Conservation (phyloP, 2,113 vertebrate species). For the Chrysochloris asiatica region DNA sequence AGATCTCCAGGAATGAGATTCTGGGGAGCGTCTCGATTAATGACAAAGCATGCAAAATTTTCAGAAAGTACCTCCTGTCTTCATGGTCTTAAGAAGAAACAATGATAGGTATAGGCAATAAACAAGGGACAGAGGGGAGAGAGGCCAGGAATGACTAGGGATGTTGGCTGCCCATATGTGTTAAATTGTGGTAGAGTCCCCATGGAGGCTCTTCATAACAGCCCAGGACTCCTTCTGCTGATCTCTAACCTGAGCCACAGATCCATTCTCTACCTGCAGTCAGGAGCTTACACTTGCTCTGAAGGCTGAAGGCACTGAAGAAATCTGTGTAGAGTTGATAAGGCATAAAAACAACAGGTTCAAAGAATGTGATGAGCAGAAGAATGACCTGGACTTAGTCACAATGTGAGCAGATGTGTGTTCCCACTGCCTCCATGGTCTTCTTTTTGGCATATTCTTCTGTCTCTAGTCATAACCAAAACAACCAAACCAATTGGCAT, state of each 20-base stretch:
- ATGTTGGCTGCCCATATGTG: rapidly evolving
- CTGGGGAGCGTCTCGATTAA: background rate
- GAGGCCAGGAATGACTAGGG: background rate
- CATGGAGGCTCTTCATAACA: background rate
- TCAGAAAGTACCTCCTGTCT: background rate
- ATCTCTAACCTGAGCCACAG: background rate
- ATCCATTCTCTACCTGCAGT: background rate
- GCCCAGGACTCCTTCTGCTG: background rate
- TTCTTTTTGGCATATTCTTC: background rate
- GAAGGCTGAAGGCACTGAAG: background rate
- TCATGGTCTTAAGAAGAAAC: background rate
- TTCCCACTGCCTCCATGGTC: background rate
- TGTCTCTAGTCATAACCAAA: background rate
- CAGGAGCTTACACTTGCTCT: background rate
- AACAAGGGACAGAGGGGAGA: background rate
- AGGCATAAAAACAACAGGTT: too few species aligned
- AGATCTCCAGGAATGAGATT: background rate
- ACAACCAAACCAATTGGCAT: background rate
- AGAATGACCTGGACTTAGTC: background rate
- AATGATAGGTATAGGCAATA: background rate
- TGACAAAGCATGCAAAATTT: background rate
- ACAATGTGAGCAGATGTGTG: background rate
- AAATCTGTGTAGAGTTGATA: background rate
- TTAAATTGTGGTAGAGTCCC: background rate
- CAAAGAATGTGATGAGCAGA: background rate